Conservation (phyloP, 2,888 invertebrate species). For the Camptogramma bilineatum region DNA sequence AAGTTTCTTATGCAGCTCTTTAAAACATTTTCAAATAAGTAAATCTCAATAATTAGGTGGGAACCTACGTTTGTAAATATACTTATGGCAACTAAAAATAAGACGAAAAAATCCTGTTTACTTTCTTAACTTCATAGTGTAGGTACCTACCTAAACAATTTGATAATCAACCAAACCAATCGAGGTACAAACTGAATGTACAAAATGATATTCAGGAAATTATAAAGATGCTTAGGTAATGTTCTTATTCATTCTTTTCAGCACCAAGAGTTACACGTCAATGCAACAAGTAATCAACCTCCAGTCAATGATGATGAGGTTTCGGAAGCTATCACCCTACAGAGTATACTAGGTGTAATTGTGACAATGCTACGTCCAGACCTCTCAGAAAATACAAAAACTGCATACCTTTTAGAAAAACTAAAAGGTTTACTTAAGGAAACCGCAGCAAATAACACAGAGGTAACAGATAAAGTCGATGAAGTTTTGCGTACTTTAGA, state of each 20-base stretch:
- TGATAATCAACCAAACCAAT: too few species aligned
- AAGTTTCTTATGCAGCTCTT: too few species aligned
- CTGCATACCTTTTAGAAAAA: conserved; percentile 22
- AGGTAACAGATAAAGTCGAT: conserved; percentile 38
- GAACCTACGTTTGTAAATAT: too few species aligned
- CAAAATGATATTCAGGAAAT: too few species aligned
- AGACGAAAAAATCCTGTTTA: too few species aligned
- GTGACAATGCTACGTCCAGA: conserved; percentile 32
- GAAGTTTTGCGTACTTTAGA: conserved; percentile 38
- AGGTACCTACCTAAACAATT: too few species aligned
- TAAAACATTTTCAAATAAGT: too few species aligned
- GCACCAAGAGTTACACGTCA: not conserved
- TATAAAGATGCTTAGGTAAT: too few species aligned
- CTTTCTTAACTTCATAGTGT: too few species aligned
- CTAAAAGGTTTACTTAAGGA: conserved; percentile 31
- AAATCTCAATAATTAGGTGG: too few species aligned
- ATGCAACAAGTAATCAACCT: not conserved
- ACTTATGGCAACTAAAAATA: too few species aligned
- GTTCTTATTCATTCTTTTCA: conserved; percentile 13
- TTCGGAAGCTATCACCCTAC: conserved; percentile 30
- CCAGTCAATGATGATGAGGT: conserved; percentile 10
- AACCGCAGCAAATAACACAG: conserved; percentile 26
- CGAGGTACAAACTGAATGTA: too few species aligned
- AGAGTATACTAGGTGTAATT: conserved; percentile 26
- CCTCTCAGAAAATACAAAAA: conserved; percentile 28